Conservation (phyloP, 2,113 vertebrate genomes). For the Acrocephalus kingi region DNA sequence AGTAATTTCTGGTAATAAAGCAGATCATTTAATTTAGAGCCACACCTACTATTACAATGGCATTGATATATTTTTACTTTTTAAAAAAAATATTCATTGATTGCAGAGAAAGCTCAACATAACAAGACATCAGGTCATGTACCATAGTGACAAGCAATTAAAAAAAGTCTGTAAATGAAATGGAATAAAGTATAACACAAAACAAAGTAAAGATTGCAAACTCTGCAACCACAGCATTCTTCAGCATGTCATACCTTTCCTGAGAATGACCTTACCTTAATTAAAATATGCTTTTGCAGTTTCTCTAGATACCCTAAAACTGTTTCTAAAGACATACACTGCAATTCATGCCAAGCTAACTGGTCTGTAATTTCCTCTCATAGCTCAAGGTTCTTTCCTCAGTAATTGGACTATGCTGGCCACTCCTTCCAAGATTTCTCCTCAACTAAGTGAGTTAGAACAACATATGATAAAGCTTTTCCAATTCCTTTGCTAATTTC, state of each 20-base stretch:
- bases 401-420: slow-evolving; percentile 45
- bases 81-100: not conserved
- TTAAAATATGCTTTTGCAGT: slow-evolving; percentile 32
- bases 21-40: no score
- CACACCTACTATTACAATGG: not conserved
- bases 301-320: not conserved
- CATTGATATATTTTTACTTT: not conserved
- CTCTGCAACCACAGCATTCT: not conserved
- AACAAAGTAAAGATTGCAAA: not conserved
- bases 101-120: not conserved
- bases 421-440: slow-evolving; percentile 32
- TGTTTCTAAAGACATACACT: not conserved
- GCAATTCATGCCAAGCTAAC: not conserved
- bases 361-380: slow-evolving; percentile 35
- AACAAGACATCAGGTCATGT: not conserved
- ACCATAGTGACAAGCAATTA: not conserved
- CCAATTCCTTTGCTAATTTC: slow-evolving; percentile 17
- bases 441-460: slow-evolving; percentile 56
- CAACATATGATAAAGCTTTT: slow-evolving; percentile 48
- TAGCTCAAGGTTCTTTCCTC: slow-evolving; percentile 7
- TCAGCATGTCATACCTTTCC: not conserved
- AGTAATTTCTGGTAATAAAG: no score
- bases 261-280: not conserved
- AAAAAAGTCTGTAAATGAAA: not conserved
- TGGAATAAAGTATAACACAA: not conserved